phyloP scores from a whole-genome alignment of 2,888 invertebrate species.

The Drosophila antonietae region DNA sequence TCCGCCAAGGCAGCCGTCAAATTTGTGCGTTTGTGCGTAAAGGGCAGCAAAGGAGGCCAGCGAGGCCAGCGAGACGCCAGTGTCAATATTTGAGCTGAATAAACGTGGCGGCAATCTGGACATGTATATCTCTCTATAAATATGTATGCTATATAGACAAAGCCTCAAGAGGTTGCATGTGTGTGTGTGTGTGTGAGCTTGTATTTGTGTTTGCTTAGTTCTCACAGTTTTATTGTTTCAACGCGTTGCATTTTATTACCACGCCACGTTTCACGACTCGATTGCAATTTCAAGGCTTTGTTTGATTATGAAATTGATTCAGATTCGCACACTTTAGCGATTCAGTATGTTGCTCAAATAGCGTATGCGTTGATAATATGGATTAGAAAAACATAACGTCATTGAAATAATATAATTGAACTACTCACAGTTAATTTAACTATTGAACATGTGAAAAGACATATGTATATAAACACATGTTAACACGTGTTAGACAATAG shows the following conservation, averaged over 20 bases:
- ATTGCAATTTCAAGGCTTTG: conserved; percentile 25
- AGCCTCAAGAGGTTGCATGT: conserved; percentile 29
- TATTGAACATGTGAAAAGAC: not conserved
- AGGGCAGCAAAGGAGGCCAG: conserved; percentile 20
- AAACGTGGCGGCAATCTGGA: conserved; percentile 61
- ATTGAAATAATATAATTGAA: not conserved
- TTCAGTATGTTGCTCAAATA: not conserved
- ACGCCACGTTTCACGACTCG: conserved; percentile 8
- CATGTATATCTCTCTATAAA: conserved; percentile 43
- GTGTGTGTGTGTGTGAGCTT: not conserved
- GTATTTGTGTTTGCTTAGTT: conserved; percentile 51
- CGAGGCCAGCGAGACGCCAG: conserved; percentile 45
- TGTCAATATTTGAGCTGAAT: conserved; percentile 53
- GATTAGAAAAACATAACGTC: not conserved
- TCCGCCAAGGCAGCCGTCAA: conserved; percentile 63
- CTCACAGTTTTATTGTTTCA: conserved; percentile 62
- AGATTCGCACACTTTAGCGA: conserved; percentile 3
- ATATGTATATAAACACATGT: not conserved
- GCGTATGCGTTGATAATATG: not conserved
- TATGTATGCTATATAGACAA: not conserved
- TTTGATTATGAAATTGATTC: conserved; percentile 12
- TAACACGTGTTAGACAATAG: not conserved
- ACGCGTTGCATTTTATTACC: conserved; percentile 50
- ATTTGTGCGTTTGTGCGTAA: conserved; percentile 77
- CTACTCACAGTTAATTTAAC: not conserved